Base-by-base conservation (phyloP, 2,888 invertebrate genomes). In the Sericinus montela region DNA sequence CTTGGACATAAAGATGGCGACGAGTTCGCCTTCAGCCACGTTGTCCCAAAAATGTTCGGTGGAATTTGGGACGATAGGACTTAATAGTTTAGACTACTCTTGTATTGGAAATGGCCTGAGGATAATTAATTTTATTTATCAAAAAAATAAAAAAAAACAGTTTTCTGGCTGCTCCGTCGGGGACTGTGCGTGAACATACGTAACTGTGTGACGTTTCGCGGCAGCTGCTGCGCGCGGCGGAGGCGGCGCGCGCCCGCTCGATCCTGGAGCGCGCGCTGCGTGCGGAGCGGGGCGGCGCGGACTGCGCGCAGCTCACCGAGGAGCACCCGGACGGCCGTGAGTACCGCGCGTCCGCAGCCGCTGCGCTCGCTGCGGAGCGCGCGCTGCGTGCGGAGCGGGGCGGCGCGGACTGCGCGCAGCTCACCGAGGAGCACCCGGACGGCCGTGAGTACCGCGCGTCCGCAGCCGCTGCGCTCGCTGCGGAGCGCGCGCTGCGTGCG, bases 311-410 rank as follows among this genome's bases (percentile, higher is more conserved):
- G 49, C 91, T 94, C 55, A 94, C 95, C 0, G 95, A 94, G 75
- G 95, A 95, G 67, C 95, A 95, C 78, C 95, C 96, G 0, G 96
- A 96, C 81, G 95, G 95, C 67, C 81, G 95, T 95, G 77, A 92
- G 95, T 92, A 41, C 29, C 92, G 92, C 49, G 90, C 91, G 40
- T n/a, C n/a, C n/a, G 67, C 76, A 54, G 67, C 74, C 43, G 62
- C 81, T 16, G 82, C 90, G 49, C 91, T 94, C 55, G 94, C 95
- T 0, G 95, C 94, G 75, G 95, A 95, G 67, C 95, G 95, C 78
- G 95, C 96, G 0, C n/a, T n/a, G n/a, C n/a, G n/a, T n/a, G n/a
- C n/a, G n/a, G n/a, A n/a, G n/a, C n/a, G n/a, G n/a, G n/a, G n/a
- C 29, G 92, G 92, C 49, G 90, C 91, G 40, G 67, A 76, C 54